Base-by-base conservation (phyloP, 1,140 invertebrate species). In the Galleria mellonella region DNA sequence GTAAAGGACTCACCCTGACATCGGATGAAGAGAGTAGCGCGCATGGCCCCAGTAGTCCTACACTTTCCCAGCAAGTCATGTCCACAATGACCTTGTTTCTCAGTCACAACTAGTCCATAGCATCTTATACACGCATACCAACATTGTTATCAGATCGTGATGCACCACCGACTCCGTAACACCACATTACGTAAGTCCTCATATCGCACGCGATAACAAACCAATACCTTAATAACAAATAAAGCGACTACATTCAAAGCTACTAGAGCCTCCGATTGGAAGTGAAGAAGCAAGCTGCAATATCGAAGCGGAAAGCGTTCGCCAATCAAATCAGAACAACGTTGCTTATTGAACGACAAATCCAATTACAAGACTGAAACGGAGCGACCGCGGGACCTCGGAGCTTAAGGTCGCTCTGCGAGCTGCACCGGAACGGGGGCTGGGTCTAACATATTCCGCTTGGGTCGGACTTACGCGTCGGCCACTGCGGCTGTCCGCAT, bases 1-100 rank as follows among this genome's bases (percentile, higher is more conserved):
- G 50, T 54, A 50, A 39, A 55, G 44, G 64, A 79, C 84, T 86
- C 71, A 86, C 78, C 70, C 75, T 70, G 53, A 77, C 61, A 53
- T 85, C 79, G 35, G 83, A 81, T 14, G 82, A 83, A 41, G 83
- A 71, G 32, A 87, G 83, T 43, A 87, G 72, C 55, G 85, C 81
- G 64, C 85, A 86, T 29, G 85, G 85, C 42, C 82, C 83, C 50
- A 87, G 70, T 32, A 87, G 74, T 58, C 83, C 83, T 64, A 87
- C 81, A 40, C 72, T 86, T 51, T 87, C 85, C 85, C 85, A 87
- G 69, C 85, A 87, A 72, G 85, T 86, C 85, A 87, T 87, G 45
- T 68, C 70, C 69, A 69, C 64, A 57, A 23, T 45, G 13, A 63
- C 47, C 46, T 47, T 48, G 88, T 88, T 55, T 89, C 88, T 66